Evolutionary conservation across 1,140 invertebrate species (phyloP).

Genomic region (Lanistes nyassanus): DNA sequence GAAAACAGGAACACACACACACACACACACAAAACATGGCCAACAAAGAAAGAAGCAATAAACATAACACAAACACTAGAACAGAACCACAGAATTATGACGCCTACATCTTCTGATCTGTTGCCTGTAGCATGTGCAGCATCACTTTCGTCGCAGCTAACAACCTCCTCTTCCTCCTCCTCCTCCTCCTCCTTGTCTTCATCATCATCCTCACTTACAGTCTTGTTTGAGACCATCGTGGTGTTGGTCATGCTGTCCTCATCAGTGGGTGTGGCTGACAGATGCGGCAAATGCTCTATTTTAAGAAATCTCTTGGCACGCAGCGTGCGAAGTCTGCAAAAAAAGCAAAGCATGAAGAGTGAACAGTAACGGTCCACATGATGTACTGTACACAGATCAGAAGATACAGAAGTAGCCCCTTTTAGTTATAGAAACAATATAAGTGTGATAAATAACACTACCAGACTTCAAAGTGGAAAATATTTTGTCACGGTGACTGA

Average conservation of each 20-base stretch:
- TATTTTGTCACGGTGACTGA: no score
- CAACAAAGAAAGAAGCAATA: conserved; percentile 3
- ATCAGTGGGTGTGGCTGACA: conserved; percentile 35
- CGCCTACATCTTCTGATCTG: conserved; percentile 45
- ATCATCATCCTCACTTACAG: conserved; percentile 55
- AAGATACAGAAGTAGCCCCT: neutral
- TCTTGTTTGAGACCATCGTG: conserved; percentile 43
- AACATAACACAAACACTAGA: neutral
- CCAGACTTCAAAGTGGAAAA: no score
- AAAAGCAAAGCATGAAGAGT: neutral
- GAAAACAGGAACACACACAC: neutral
- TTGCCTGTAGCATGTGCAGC: conserved; percentile 40
- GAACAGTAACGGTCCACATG: neutral
- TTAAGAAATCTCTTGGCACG: conserved; percentile 79
- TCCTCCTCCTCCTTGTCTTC: conserved; percentile 67
- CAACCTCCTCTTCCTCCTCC: conserved; percentile 69
- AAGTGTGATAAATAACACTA: no score
- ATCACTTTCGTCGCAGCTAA: conserved; percentile 85
- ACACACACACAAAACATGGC: neutral
- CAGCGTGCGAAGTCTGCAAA: conserved; percentile 36
- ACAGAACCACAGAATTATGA: neutral
- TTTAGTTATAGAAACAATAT: no score
- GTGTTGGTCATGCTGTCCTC: conserved; percentile 45
- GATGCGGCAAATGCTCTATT: conserved; percentile 71
- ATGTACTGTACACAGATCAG: neutral